A percentile compares a stretch with the other conserved stretches of the same genome.
phyloP scores from a whole-genome alignment of 2,113 vertebrate species.

The Chroicocephalus ridibundus region DNA sequence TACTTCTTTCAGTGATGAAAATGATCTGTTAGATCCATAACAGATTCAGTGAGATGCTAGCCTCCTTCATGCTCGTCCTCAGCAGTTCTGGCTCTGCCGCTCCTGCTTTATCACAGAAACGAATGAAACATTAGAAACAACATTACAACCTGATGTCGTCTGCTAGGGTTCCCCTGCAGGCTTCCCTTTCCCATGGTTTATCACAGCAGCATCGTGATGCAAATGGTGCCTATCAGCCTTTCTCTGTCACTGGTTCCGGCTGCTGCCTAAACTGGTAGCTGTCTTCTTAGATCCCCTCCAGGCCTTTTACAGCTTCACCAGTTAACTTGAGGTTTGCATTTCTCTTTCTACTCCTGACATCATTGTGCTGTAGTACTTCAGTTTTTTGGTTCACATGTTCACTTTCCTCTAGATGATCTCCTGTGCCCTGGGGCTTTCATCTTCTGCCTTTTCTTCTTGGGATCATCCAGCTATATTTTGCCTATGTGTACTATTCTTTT shows the following conservation, averaged over 20 bases:
- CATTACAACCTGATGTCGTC: not conserved
- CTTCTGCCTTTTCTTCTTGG: not conserved
- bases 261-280: not conserved
- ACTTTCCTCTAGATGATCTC: not conserved
- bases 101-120: not conserved
- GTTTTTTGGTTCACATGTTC: not conserved
- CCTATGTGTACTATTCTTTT: not conserved
- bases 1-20: not conserved
- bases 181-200: not conserved
- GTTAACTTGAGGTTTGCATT: not conserved
- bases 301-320: not conserved
- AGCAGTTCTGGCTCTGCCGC: not conserved
- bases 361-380: not conserved
- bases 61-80: not conserved
- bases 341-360: not conserved
- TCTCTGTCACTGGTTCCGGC: not conserved
- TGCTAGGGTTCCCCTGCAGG: not conserved
- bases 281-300: not conserved
- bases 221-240: not conserved
- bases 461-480: not conserved
- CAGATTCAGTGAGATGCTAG: not conserved
- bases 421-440: not conserved
- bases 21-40: not conserved
- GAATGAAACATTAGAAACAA: not conserved
- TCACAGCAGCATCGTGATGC: not conserved